Conservation (phyloP, 30 jellyfish, hydroid and myxozoan species). For the Rhopilema esculentum region DNA sequence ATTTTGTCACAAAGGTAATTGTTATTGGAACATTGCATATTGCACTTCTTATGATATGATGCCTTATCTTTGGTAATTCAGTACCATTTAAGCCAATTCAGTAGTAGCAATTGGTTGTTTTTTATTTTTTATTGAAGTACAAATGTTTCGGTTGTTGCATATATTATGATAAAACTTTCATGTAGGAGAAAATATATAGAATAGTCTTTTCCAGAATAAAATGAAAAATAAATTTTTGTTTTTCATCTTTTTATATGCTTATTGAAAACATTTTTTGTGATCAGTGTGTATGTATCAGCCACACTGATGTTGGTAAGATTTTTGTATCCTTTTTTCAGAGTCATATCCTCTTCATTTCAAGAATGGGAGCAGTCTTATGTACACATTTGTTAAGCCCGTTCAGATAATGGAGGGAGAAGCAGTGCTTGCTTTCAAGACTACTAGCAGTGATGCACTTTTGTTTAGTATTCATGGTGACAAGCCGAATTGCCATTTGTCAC, state of each 20-base stretch:
- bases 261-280: not conserved
- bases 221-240: too few species aligned
- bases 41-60: too few species aligned
- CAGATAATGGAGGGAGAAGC: constrained; percentile 52
- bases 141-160: too few species aligned
- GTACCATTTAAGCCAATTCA: too few species aligned
- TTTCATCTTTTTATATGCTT: not conserved
- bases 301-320: too few species aligned
- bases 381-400: constrained; percentile 35
- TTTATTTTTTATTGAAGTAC: too few species aligned
- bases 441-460: constrained; percentile 20
- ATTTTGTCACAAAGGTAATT: constrained; percentile 75
- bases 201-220: too few species aligned
- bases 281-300: not conserved
- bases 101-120: too few species aligned
- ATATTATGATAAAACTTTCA: too few species aligned
- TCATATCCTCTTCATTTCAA: constrained; percentile 56
- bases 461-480: constrained; percentile 69
- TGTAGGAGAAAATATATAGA: too few species aligned
- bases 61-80: too few species aligned
- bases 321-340: too few species aligned
- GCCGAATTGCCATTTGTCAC: constrained; percentile 54
- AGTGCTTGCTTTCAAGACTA: constrained; percentile 59
- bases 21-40: not conserved
- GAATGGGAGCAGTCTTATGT: constrained; percentile 21